Evolutionary conservation across 2,797 vertebrate species (phyloP).

Genomic region (Acipenser ruthenus): DNA sequence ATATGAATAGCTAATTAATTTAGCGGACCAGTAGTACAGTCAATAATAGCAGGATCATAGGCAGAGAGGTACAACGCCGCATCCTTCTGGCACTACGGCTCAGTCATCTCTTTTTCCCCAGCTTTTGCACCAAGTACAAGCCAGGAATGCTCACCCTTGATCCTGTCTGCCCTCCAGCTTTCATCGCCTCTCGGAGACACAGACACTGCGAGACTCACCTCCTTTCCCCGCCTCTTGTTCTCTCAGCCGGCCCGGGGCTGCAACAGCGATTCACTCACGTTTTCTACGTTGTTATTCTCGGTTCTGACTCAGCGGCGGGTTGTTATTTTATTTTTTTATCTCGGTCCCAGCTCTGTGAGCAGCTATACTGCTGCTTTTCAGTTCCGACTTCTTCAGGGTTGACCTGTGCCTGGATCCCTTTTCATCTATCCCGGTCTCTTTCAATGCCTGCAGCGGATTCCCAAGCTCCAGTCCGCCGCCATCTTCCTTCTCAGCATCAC

Average conservation of each 20-base stretch:
- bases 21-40: no score
- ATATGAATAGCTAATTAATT: no score
- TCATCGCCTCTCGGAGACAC: no score
- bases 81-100: no score
- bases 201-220: conserved; percentile 2
- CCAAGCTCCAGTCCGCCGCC: conserved; percentile 60
- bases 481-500: conserved; percentile 56
- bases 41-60: no score
- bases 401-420: background rate
- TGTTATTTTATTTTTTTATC: background rate
- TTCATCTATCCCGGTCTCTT: conserved; percentile 35
- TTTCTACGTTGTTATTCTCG: background rate
- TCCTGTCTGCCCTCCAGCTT: conserved; percentile 10
- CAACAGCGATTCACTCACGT: background rate
- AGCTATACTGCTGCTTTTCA: no score
- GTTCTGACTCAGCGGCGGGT: background rate
- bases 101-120: background rate
- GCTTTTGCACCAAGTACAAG: background rate
- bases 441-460: conserved; percentile 55
- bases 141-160: conserved; percentile 1
- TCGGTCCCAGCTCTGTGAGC: no score
- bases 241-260: conserved; percentile 1
- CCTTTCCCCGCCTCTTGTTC: background rate
- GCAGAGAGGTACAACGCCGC: no score
- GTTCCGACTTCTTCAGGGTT: background rate